phyloP scores from a whole-genome alignment of 2,888 invertebrate genomes.

The Poecilobothrus nobilitatus region DNA sequence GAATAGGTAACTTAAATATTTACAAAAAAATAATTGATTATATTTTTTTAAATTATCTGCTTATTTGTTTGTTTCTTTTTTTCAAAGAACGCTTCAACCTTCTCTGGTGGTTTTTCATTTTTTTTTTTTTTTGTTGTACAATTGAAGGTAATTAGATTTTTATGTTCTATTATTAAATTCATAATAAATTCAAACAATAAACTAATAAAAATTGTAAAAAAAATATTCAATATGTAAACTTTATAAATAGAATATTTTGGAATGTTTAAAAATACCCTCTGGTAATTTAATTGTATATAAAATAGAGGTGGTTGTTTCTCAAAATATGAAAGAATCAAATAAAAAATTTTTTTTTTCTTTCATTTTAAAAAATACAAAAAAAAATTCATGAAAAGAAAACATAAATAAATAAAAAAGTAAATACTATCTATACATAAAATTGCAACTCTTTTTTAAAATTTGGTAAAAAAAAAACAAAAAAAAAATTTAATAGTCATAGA shows the following conservation, averaged over 20 bases:
- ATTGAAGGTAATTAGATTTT: constrained; percentile 4
- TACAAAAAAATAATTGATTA: no score
- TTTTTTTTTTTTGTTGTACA: background rate
- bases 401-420: background rate
- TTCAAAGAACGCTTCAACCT: no score
- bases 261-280: background rate
- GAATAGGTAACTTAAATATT: no score
- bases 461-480: background rate
- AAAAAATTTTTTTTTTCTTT: background rate
- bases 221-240: no score
- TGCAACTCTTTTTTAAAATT: background rate
- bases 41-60: no score
- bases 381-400: background rate
- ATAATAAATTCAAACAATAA: background rate
- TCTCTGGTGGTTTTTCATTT: background rate
- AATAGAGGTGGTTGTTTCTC: background rate
- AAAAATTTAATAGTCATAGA: background rate
- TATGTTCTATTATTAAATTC: background rate
- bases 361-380: background rate
- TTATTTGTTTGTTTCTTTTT: no score
- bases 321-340: background rate
- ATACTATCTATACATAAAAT: background rate
- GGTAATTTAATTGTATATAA: background rate
- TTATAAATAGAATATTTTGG: background rate
- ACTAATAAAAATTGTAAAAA: no score